Base-by-base conservation (phyloP, 2,888 invertebrate species). In the Heliconius sara region DNA sequence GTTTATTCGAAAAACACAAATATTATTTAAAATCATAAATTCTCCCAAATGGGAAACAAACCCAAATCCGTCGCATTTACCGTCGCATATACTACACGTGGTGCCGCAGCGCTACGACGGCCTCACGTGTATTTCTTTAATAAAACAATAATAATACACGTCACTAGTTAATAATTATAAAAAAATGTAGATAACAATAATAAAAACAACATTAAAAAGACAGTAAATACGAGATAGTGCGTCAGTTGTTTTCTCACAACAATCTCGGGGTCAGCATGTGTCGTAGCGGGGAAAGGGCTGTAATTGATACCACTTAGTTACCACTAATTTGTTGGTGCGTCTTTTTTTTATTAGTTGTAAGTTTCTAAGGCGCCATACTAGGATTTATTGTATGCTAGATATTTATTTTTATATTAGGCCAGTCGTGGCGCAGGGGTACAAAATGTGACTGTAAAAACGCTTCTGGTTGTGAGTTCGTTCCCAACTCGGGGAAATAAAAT, bases 181-280 rank as follows among this genome's bases (percentile, higher is more conserved):
- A 30, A 39, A 52, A 34, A 68, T 19, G 16, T 10, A 30, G 30
- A 52, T 72, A 52, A 30, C 19, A 57, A 57, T 39, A 39, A n/a
- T 57, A 73, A 57, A 73, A 73, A 57, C 22, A 73, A 71, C 34
- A 57, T 72, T 57, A n/a, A 60, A 73, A 73, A 73, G 25, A 9
- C 34, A 73, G n/a, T 57, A 60, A 25, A 12, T n/a, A 70, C 43
- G 70, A 39, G 60, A 73, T 73, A 57, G 73, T 79, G 83, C 76
- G 71, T 77, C 77, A 77, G 72, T 79, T 79, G 80, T 82, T 82
- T 82, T 83, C 83, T 77, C 80, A 80, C 83, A 81, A 66, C 43
- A 79, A 81, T 79, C 75, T 79, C 70, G 80, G 78, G 83, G 79
- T 83, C 81, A 79, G 77, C 68, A 43, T 68, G 63, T 72, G 72